A percentile compares a stretch with the other conserved stretches of the same genome.
These are phyloP conservation scores for Tipula helvola DNA, from an alignment of 2,888 invertebrate genomes.

Conservation along the genomic window DNA sequence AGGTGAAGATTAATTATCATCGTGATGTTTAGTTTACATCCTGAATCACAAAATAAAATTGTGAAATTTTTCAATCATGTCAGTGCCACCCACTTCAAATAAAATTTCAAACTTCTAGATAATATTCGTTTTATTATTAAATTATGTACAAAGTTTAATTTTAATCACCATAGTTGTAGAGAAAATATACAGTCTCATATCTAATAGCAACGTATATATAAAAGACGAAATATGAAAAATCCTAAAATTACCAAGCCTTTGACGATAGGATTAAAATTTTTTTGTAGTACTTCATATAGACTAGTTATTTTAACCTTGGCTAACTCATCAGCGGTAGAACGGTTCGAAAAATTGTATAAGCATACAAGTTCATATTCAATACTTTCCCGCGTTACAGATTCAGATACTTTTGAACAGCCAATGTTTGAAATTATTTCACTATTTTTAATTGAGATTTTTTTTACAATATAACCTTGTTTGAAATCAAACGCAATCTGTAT, in stretches of 20 bases:
- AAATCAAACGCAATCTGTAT: not conserved
- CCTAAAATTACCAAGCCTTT: not conserved
- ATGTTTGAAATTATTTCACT: not conserved
- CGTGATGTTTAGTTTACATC: not conserved
- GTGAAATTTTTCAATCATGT: no score
- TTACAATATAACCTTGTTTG: not conserved
- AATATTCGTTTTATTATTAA: no score
- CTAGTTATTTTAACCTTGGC: not conserved
- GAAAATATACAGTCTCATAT: not conserved
- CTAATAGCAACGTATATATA: not conserved
- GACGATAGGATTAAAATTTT: not conserved
- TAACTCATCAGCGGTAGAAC: not conserved
- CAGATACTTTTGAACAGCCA: not conserved
- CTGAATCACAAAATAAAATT: not conserved
- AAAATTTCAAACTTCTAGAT: no score
- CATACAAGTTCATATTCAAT: not conserved
- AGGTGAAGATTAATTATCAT: not conserved
- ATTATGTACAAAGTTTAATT: no score
- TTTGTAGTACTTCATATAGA: no score
- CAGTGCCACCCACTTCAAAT: no score
- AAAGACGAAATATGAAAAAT: not conserved
- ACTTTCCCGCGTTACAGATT: not conserved
- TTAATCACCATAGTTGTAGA: no score
- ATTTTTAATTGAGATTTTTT: not conserved
- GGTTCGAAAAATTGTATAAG: not conserved